phyloP scores from a whole-genome alignment of 1,140 invertebrate species.

The Macrocentrus cingulum region DNA sequence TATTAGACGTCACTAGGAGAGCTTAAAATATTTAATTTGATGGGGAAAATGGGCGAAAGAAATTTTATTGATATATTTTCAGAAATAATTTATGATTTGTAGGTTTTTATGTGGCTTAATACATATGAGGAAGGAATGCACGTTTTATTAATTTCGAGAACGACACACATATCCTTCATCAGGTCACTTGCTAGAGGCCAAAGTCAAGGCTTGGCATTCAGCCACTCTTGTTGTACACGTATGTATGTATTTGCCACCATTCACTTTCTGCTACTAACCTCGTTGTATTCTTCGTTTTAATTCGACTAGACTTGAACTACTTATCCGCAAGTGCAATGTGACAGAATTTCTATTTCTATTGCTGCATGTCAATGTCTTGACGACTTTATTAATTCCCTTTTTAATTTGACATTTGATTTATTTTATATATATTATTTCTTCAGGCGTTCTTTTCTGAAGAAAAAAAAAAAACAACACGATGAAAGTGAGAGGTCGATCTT shows the following conservation, averaged over 20 bases:
- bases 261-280: slow-evolving; percentile 44
- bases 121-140: not conserved
- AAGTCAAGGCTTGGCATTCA: slow-evolving; percentile 19
- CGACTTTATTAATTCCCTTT: too few relatives aligned
- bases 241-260: slow-evolving; percentile 29
- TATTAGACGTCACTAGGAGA: too few relatives aligned
- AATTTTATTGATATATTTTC: too few relatives aligned
- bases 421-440: slow-evolving; percentile 3
- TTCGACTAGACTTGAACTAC: slow-evolving; percentile 30
- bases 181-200: too few relatives aligned
- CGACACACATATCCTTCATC: not conserved
- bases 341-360: slow-evolving; percentile 27
- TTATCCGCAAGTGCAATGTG: slow-evolving; percentile 1
- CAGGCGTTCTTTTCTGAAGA: too few relatives aligned
- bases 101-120: not conserved
- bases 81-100: too few relatives aligned
- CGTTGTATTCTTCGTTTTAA: slow-evolving; percentile 32
- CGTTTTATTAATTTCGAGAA: not conserved
- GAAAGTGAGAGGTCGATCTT: too few relatives aligned
- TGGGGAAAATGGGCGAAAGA: too few relatives aligned
- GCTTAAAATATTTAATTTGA: too few relatives aligned
- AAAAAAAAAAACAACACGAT: too few relatives aligned
- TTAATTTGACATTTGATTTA: too few relatives aligned
- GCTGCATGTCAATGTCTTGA: slow-evolving; percentile 15
- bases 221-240: not conserved